Evolutionary conservation across 2,888 invertebrate species (phyloP), one percentile per base, ranked within the genome.

Genomic region (Orthosia incerta): DNA sequence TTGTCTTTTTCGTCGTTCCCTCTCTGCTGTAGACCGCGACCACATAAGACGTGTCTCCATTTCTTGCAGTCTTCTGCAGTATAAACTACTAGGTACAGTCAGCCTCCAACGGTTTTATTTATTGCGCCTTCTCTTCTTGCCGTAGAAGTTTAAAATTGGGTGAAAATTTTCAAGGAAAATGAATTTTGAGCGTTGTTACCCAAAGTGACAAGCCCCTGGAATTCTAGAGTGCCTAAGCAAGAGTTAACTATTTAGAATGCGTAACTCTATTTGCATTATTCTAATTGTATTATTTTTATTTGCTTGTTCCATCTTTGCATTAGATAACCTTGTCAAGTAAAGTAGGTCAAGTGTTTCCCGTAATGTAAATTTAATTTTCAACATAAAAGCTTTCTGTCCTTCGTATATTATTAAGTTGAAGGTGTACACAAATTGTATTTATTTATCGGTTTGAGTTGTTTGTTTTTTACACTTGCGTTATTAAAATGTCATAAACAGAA

Each of bases 401-500:
- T 57, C 48, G 61, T 64, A 53, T 61, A 53, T 61, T 57, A 74
- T 67, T 72, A 63, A 72, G 31, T 71, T 75, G 23, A 55, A 71
- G 66, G 16, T 60, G 56, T 67, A 57, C 13, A 78, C 53, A 79
- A 78, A 84, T 81, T 81, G 61, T 77, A 45, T 75, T 74, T 77
- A 45, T 75, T 74, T 63, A 55, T 74, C 62, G 51, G 55, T 78
- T 74, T 57, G 39, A 20, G 31, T 51, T 45, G 61, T 66, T 74
- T 69, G 60, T 66, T 83, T 71, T 57, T 50, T 64, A 50, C 53
- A 18, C 57, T 48, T 60, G 50, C 31, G 20, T 62, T 79, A 64
- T 71, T 79, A 83, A 66, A 68, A 63, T 70, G 80, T 80, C 71
- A 66, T 39, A 60, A 83, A 75, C 77, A 75, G 61, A 67, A 86